A percentile compares a stretch with the other conserved stretches of the same genome.
Conservation (phyloP, 2,797 vertebrate species). For the Enteromius unitaeniatus region DNA sequence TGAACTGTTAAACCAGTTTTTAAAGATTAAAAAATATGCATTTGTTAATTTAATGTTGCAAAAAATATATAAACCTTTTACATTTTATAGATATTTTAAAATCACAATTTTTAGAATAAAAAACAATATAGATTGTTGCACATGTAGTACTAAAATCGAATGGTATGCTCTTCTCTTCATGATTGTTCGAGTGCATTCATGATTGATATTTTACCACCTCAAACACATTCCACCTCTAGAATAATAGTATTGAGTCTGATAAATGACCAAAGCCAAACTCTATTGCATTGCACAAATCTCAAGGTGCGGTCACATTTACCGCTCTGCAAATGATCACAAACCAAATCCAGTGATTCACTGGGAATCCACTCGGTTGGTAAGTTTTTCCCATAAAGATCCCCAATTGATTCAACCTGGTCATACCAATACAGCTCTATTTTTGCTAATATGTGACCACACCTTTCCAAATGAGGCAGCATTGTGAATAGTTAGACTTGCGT, state of each 20-base stretch:
- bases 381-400: background rate
- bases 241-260: conserved; percentile 59
- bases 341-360: background rate
- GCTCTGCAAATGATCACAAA: background rate
- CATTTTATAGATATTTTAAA: conserved; percentile 28
- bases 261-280: conserved; percentile 49
- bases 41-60: conserved; percentile 45
- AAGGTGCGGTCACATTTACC: background rate
- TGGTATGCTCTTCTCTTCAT: conserved; percentile 10
- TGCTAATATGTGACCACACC: background rate
- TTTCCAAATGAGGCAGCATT: background rate
- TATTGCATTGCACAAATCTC: background rate
- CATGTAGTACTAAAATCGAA: conserved; percentile 61
- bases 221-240: conserved; percentile 6
- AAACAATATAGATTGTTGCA: conserved; percentile 21
- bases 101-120: conserved; percentile 38
- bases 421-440: background rate
- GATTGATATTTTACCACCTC: background rate
- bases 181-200: conserved; percentile 9
- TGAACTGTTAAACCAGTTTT: conserved; percentile 13
- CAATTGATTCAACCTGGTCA: background rate
- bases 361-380: background rate
- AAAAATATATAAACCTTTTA: conserved; percentile 51
- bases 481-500: conserved; percentile 6
- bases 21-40: conserved; percentile 20